A percentile compares a stretch with the other conserved stretches of the same genome.
Evolutionary conservation across 2,797 vertebrate genomes (phyloP).

Genomic region (Neostethus bicornis): DNA sequence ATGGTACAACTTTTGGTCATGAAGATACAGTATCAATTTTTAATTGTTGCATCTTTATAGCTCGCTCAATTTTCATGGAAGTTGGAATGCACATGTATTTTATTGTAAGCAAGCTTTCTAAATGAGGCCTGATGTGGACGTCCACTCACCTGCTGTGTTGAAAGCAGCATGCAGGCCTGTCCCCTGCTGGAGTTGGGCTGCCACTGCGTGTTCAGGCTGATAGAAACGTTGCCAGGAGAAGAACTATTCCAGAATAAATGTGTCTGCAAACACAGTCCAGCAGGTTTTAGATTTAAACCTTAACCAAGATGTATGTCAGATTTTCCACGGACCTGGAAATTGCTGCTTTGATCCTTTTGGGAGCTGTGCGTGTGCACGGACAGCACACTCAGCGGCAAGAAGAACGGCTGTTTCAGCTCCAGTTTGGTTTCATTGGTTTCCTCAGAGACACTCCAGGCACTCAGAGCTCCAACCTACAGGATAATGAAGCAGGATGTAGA

Average conservation of each 20-base stretch:
- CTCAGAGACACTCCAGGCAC: conserved; percentile 71
- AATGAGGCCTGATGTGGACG: too few species aligned
- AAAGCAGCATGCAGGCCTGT: conserved; percentile 78
- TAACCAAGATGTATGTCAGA: background rate
- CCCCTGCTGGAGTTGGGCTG: conserved; percentile 64
- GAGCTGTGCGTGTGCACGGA: conserved; percentile 65
- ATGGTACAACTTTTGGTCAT: too few species aligned
- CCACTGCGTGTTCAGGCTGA: conserved; percentile 78
- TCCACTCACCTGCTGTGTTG: conserved; percentile 78
- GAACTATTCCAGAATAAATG: conserved; percentile 75
- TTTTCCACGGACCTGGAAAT: conserved; percentile 43
- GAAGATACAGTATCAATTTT: too few species aligned
- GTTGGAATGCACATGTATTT: too few species aligned
- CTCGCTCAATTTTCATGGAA: too few species aligned
- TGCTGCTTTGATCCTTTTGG: conserved; percentile 63
- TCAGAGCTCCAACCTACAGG: conserved; percentile 74
- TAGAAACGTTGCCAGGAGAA: conserved; percentile 72
- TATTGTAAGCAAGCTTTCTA: too few species aligned
- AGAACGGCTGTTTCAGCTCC: conserved; percentile 79
- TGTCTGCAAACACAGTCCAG: conserved; percentile 60
- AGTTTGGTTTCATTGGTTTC: conserved; percentile 64
- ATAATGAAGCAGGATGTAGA: background rate
- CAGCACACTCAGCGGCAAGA: conserved; percentile 69
- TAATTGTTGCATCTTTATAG: too few species aligned
- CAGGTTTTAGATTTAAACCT: background rate